Evolutionary conservation across 2,113 vertebrate species (phyloP).

Genomic region (Ictidomys tridecemlineatus): DNA sequence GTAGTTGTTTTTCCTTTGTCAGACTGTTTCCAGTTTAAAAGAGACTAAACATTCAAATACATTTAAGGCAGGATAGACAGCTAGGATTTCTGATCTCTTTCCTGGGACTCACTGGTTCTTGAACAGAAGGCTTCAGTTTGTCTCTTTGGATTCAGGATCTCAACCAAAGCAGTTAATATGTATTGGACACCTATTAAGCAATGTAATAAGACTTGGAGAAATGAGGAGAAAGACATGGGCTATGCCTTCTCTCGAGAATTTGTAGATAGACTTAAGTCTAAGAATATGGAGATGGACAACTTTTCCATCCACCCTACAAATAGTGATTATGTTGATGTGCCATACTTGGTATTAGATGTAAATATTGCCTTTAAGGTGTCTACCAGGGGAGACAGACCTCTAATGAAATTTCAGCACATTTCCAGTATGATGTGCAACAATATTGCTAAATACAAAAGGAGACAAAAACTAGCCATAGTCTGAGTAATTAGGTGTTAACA

Average conservation of each 20-base stretch:
- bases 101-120: background rate
- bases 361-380: background rate
- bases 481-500: slow-evolving; percentile 55
- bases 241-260: background rate
- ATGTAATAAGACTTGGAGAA: background rate
- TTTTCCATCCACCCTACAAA: background rate
- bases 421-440: background rate
- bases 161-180: background rate
- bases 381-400: background rate
- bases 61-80: background rate
- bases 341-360: background rate
- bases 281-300: background rate
- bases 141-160: slow-evolving; percentile 17
- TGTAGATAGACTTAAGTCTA: background rate
- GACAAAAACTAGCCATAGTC: background rate
- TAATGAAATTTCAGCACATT: background rate
- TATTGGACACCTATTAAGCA: background rate
- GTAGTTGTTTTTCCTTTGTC: background rate
- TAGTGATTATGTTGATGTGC: background rate
- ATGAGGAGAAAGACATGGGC: background rate
- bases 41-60: background rate
- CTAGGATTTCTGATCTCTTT: background rate
- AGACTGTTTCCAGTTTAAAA: background rate
- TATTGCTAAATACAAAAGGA: background rate
- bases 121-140: slow-evolving; percentile 21